Evolutionary conservation across 2,113 vertebrate genomes (phyloP).

Genomic region (Geothlypis trichas): DNA sequence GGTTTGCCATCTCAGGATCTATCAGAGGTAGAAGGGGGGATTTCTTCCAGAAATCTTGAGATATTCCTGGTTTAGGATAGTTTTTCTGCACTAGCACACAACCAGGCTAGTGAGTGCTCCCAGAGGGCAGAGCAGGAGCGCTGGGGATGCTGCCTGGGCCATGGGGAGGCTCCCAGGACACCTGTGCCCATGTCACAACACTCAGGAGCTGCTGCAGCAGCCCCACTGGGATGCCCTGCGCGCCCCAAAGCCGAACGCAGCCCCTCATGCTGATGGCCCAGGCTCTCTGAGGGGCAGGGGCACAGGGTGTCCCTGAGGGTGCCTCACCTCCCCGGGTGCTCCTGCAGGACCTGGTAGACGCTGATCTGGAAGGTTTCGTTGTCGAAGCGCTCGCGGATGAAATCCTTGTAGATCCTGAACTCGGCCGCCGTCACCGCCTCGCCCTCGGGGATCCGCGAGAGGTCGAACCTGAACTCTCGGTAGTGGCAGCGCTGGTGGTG

Average conservation of each 20-base stretch:
- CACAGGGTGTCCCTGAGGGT: rapidly evolving
- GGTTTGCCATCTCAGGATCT: too few species aligned
- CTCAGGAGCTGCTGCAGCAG: not conserved
- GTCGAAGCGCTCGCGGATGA: conserved; percentile 81
- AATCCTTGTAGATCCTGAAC: conserved; percentile 93
- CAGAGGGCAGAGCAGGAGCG: not conserved
- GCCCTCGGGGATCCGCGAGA: conserved; percentile 91
- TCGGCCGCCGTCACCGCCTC: conserved; percentile 91
- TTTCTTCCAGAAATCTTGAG: not conserved
- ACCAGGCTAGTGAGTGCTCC: not conserved
- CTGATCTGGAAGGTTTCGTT: conserved; percentile 91
- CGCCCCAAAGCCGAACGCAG: not conserved
- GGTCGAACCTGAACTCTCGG: conserved; percentile 90
- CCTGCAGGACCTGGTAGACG: conserved; percentile 90
- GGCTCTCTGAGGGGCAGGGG: not conserved
- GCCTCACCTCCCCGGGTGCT: conserved; percentile 82
- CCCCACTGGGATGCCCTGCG: rapidly evolving
- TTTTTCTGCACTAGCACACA: rapidly evolving
- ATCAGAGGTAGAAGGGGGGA: not conserved
- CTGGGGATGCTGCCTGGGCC: not conserved
- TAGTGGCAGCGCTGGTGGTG: conserved; percentile 84
- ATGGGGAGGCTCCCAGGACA: rapidly evolving
- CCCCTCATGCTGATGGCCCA: rapidly evolving
- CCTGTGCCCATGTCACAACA: rapidly evolving
- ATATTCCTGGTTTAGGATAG: not conserved